Evolutionary conservation across 1,140 invertebrate genomes (phyloP), one percentile per base, ranked within the genome.

Genomic region (Laodelphax striatellus): DNA sequence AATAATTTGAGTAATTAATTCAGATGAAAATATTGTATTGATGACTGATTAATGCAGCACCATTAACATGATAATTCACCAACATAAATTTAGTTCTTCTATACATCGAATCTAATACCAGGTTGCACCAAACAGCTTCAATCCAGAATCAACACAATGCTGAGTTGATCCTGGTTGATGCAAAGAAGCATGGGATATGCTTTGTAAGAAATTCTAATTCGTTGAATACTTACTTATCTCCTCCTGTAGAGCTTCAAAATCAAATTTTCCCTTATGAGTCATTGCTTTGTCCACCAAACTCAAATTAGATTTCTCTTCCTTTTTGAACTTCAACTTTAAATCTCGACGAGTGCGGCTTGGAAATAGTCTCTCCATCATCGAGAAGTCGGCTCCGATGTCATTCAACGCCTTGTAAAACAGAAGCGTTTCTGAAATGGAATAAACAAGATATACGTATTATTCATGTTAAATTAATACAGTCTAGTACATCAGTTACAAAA

Each of bases 321-420:
- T 79, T 65, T 84, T 85, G 67, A 80, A 86, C 67, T 86, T 94
- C 11, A 87, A 73, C 71, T 95, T 94, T 0, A 96, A 73, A 69
- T 94, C 90, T 44, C 81, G 73, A 5, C 92, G 74, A 1, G 81
- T 83, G 57, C 92, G 77, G 52, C 82, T 81, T 0, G 86, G 85
- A 72, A 94, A 93, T n/a, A 93, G 73, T 54, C 80, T 79, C 57
- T 82, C 76, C 90, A 96, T 94, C 14, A 94, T 70, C 0, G 87
- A 83, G 72, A 96, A 95, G 75, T 95, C 92, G 0, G 92, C 92
- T 0, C 93, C 92, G 56, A 94, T 79, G 11, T 82, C 85, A 66
- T 87, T 90, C 13, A 96, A 74, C n/a, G 90, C 90, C 68, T 83
- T 82, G 72, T 93, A 96, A 72, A 96, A 96, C 63, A 83, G 82